phyloP scores from a whole-genome alignment of 2,113 vertebrate genomes.

The Corythoichthys haematopterus region DNA sequence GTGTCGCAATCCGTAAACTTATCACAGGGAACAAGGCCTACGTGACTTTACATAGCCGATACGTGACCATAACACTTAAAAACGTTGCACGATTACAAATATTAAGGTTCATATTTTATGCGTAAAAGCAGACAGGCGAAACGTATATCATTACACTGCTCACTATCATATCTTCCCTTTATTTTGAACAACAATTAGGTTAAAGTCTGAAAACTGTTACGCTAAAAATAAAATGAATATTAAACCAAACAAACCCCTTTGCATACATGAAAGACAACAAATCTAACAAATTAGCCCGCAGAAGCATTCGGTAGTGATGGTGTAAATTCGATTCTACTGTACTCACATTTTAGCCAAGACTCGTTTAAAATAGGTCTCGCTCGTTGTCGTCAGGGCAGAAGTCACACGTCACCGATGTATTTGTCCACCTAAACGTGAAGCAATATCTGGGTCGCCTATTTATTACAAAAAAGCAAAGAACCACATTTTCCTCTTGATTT shows the following conservation, averaged over 20 bases:
- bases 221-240: background rate
- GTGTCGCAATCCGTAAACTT: constrained; percentile 28
- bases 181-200: background rate
- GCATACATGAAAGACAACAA: background rate
- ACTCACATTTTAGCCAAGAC: background rate
- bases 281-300: constrained; percentile 6
- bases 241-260: background rate
- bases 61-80: background rate
- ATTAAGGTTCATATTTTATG: background rate
- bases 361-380: background rate
- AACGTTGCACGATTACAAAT: background rate
- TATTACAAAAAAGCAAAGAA: constrained; percentile 17
- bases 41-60: background rate
- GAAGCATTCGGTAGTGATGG: background rate
- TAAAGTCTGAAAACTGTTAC: background rate
- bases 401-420: background rate
- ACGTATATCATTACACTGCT: background rate
- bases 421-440: constrained; percentile 2
- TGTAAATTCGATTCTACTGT: background rate
- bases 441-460: constrained; percentile 1
- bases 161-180: background rate
- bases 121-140: background rate
- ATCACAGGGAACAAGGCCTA: constrained; percentile 21
- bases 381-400: background rate
- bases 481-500: constrained; percentile 31